Evolutionary conservation across 2,797 vertebrate genomes (phyloP), one percentile per base, ranked within the genome.

Genomic region (Oreochromis mossambicus): DNA sequence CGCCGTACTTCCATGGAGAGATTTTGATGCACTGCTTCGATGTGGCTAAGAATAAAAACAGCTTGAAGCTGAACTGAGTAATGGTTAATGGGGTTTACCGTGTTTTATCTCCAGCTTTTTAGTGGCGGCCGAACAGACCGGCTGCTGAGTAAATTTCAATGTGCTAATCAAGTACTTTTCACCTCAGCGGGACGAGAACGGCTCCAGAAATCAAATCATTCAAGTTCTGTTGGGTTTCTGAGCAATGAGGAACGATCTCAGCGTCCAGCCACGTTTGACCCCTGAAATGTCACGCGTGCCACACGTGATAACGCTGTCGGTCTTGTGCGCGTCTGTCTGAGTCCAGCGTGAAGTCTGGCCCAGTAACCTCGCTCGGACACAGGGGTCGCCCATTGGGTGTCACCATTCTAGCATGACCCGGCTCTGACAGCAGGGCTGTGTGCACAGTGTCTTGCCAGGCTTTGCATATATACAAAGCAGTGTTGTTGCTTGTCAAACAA

Each of bases 401-500:
- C 92, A 92, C 88, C 88, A 19, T 73, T 90, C 81, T 76, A 77
- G 92, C 93, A 89, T 88, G 89, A 88, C 93, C 89, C 46, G 2
- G 63, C 78, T 87, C 78, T 90, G 93, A 93, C 92, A 92, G 91
- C 90, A 87, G 86, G 80, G 41, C 86, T 94, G 89, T 94, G 92
- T 93, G 92, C 91, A 61, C 89, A 85, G 83, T 78, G 90, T 92
- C 94, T 93, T 86, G 90, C 91, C 92, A 86, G 89, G 73, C 80
- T 96, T 97, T 97, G 93, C 95, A 96, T 96, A 95, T 94, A 94
- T 86, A 94, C 95, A 96, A 96, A 96, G 94, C 89, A 29, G 88
- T 94, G 93, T 96, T 95, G 94, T 91, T 95, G 91, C 94, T 95
- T 96, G 94, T 96, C 96, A 96, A 97, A 96, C 95, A 96, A 94